Percentiles rank a stretch among this genome's conserved stretches.
phyloP scores from a whole-genome alignment of 2,888 invertebrate species.

The Metallyticus violacea region DNA sequence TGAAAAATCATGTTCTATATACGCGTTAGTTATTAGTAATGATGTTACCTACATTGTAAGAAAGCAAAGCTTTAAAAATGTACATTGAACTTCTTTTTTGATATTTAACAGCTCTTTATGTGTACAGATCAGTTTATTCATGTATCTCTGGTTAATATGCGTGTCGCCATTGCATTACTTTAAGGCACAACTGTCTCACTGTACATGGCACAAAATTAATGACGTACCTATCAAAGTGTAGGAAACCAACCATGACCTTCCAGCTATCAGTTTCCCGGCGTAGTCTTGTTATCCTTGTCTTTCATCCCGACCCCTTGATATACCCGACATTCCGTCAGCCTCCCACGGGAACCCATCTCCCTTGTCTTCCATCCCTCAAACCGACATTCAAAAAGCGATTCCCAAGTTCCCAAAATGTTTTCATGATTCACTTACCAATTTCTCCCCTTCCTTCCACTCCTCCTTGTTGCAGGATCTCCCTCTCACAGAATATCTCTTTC shows the following conservation, averaged over 20 bases:
- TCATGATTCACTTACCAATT: slow-evolving; percentile 17
- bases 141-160: too few species aligned
- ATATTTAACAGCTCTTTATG: too few species aligned
- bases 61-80: too few species aligned
- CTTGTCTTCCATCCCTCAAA: neutral
- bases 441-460: slow-evolving; percentile 5
- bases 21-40: too few species aligned
- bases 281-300: neutral
- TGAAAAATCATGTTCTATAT: too few species aligned
- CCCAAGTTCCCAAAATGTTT: slow-evolving; percentile 19
- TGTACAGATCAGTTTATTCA: too few species aligned
- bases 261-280: neutral
- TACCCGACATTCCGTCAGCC: slow-evolving; percentile 6
- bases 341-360: neutral
- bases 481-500: neutral
- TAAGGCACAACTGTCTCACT: neutral
- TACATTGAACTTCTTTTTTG: too few species aligned
- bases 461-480: neutral
- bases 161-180: neutral
- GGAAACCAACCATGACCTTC: neutral
- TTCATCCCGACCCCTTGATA: neutral
- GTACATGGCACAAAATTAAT: neutral
- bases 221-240: neutral
- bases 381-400: slow-evolving; percentile 17
- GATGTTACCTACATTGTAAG: too few species aligned